Base-by-base conservation (phyloP, 92 coral and sea anemone genomes). In the Siderastrea siderea region DNA sequence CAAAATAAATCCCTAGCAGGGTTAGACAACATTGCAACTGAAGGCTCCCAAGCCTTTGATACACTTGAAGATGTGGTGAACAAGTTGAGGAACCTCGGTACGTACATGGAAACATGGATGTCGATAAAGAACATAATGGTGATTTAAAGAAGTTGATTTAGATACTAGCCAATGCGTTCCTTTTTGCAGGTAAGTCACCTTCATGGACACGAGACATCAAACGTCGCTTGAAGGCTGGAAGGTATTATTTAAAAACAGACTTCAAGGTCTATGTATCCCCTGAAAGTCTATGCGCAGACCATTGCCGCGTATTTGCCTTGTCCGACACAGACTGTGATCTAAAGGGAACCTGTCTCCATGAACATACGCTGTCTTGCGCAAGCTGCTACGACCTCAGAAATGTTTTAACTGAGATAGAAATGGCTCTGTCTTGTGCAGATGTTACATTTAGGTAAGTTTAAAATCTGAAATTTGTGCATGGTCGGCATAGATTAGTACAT, bases 41-140 rank as follows among this genome's bases (percentile, higher is more conserved):
- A 87, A 47, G 90, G 85, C n/a, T 87, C 86, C 16, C 84, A 50
- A 43, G 90, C 85, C 19, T 87, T 86, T 10, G 65, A 79, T 44
- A 87, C 90, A 52, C 79, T 78, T 5, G 79, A 79, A 71, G 90
- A 87, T 6, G 86, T 87, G 10, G 86, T 74, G 1, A 74, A 7
- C 55, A 60, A 16, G 53, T 71, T 87, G 13, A 69, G 71, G 45
- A 87, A 70, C 10, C 63, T 44, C 1, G 90, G 80, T 87, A 87
- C 8, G 72, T 47, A 4, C 3, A 68, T 45, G 6, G n/a, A n/a
- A n/a, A n/a, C n/a, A n/a, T 68, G 11, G 10, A 65, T 12, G 4
- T n/a, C 67, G n/a, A 6, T 15, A 4, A 61, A 12, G 15, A 61
- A 61, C 3, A 6, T 61, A 12, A 61, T 0, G n/a, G 4, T 6